These are phyloP conservation scores for Capromys pilorides DNA, from an alignment of 2,797 vertebrate genomes.

Conservation along the genomic window DNA sequence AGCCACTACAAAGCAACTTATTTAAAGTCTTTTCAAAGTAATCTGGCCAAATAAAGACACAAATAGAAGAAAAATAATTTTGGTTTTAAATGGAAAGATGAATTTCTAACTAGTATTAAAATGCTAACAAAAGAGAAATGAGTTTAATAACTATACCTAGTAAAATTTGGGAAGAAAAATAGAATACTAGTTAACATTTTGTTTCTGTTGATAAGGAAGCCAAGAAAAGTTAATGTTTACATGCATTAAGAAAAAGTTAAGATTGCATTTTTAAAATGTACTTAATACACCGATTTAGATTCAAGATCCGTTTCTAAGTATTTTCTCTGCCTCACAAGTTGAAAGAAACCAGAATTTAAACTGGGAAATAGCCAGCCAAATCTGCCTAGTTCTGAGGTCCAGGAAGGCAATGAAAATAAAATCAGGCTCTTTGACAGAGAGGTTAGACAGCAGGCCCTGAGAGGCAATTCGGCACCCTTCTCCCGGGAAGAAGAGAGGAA, in stretches of 20 bases:
- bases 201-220: slow-evolving; percentile 28
- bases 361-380: background rate
- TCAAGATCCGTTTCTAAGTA: slow-evolving; percentile 25
- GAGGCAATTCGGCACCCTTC: background rate
- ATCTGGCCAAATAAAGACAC: background rate
- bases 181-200: background rate
- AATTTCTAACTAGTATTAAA: background rate
- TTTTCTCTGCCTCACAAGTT: background rate
- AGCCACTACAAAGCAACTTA: background rate
- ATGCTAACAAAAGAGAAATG: background rate
- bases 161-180: background rate
- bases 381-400: background rate
- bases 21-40: background rate
- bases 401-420: slow-evolving; percentile 18
- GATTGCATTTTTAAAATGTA: background rate
- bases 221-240: background rate
- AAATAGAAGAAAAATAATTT: background rate
- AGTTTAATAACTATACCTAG: background rate
- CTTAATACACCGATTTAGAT: background rate
- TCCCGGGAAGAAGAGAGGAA: background rate
- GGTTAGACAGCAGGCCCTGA: background rate
- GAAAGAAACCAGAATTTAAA: slow-evolving; percentile 7
- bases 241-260: background rate
- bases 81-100: background rate
- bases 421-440: background rate